Evolutionary conservation across 2,797 vertebrate genomes (phyloP).

Genomic region (Setipinna tenuifilis): DNA sequence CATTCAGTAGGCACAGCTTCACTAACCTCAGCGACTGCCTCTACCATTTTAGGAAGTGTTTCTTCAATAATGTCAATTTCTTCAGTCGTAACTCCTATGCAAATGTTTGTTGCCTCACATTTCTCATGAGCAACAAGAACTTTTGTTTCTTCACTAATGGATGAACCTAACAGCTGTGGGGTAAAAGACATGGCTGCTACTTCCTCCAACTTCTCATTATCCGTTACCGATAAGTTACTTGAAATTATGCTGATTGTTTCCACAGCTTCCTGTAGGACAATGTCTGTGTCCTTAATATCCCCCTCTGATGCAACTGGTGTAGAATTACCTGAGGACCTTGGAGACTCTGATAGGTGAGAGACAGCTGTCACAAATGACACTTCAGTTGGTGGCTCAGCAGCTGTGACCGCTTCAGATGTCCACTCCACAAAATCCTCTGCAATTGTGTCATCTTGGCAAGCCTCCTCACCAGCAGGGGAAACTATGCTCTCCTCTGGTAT

Average conservation of each 20-base stretch:
- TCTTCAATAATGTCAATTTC: constrained; percentile 55
- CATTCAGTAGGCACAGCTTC: constrained; percentile 59
- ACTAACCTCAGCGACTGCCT: constrained; percentile 61
- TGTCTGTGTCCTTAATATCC: constrained; percentile 69
- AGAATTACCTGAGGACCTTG: constrained; percentile 83
- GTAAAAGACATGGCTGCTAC: constrained; percentile 47
- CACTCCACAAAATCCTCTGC: constrained; percentile 78
- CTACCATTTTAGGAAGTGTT: constrained; percentile 49
- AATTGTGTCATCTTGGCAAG: constrained; percentile 70
- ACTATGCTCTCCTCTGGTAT: constrained; percentile 71
- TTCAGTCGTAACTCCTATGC: constrained; percentile 52
- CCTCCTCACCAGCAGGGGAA: constrained; percentile 63
- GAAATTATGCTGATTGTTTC: constrained; percentile 73
- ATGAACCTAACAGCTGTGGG: constrained; percentile 50
- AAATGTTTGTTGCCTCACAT: constrained; percentile 52
- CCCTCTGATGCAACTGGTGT: constrained; percentile 82
- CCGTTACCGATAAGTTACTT: constrained; percentile 49
- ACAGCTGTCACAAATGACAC: constrained; percentile 85
- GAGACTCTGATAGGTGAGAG: constrained; percentile 85
- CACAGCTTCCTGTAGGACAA: constrained; percentile 77
- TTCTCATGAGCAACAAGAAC: constrained; percentile 59
- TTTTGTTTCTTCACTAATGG: constrained; percentile 53
- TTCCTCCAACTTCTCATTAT: constrained; percentile 52
- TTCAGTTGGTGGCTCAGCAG: constrained; percentile 73
- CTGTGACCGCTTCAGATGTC: constrained; percentile 83